Evolutionary conservation across 2,113 vertebrate genomes (phyloP).

Genomic region (Campylorhamphus procurvoides): DNA sequence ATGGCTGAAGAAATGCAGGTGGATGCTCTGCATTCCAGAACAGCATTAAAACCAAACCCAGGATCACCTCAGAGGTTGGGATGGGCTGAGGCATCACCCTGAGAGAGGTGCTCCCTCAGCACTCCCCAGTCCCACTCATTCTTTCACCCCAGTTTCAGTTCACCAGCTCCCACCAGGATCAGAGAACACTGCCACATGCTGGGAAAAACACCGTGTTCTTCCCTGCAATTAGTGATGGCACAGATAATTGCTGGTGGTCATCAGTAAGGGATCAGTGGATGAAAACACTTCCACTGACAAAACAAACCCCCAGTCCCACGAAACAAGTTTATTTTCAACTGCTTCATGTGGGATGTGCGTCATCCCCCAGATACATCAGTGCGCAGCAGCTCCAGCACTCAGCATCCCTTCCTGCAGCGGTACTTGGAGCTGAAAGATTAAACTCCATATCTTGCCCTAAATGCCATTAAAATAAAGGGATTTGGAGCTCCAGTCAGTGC

Average conservation of each 20-base stretch:
- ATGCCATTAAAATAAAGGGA: neutral
- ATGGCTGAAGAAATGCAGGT: neutral
- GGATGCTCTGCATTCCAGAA: neutral
- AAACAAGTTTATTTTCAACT: constrained; percentile 38
- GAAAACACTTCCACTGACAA: neutral
- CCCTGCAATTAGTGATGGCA: neutral
- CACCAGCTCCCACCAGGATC: neutral
- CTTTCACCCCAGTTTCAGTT: neutral
- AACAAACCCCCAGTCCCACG: neutral
- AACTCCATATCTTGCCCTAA: neutral
- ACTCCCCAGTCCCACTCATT: neutral
- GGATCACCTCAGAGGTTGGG: neutral
- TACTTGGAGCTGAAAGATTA: neutral
- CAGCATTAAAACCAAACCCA: neutral
- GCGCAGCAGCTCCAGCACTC: neutral
- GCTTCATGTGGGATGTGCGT: neutral
- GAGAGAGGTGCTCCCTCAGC: neutral
- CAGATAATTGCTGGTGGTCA: neutral
- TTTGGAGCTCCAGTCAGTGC: neutral
- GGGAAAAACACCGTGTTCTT: neutral
- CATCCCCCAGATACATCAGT: neutral
- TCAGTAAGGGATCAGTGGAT: neutral
- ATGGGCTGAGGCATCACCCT: neutral
- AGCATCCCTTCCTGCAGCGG: neutral
- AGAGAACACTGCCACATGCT: neutral